Conservation (phyloP, 2,113 vertebrate species). For the Triplophysa tibetana region DNA sequence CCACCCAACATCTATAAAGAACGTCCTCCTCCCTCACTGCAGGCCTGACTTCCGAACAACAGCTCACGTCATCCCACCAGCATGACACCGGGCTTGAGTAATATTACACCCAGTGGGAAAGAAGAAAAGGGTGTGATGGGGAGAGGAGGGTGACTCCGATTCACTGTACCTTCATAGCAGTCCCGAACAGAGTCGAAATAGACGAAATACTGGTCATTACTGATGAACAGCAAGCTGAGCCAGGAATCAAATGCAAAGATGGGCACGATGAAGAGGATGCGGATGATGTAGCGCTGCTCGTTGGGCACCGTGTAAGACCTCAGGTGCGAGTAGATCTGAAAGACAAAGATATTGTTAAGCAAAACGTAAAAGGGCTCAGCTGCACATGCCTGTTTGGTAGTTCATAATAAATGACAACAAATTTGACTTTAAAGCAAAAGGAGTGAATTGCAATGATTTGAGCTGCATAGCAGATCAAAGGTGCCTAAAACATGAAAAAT, state of each 20-base stretch:
- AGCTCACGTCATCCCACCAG: constrained; percentile 4
- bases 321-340: constrained; percentile 90
- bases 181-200: constrained; percentile 93
- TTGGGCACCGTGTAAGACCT: constrained; percentile 86
- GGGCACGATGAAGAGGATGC: constrained; percentile 93
- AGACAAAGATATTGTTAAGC: constrained; percentile 18
- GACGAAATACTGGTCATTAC: constrained; percentile 87
- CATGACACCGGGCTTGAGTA: neutral
- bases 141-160: neutral
- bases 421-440: neutral
- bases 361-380: neutral
- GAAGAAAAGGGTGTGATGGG: neutral
- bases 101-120: neutral
- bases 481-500: neutral
- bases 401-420: neutral
- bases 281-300: constrained; percentile 95
- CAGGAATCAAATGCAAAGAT: constrained; percentile 93
- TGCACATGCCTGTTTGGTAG: neutral
- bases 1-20: neutral
- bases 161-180: constrained; percentile 93
- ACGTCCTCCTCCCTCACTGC: constrained; percentile 17
- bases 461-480: neutral
- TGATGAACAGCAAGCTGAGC: constrained; percentile 95
- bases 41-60: constrained; percentile 23
- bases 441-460: neutral